phyloP scores from a whole-genome alignment of 2,888 invertebrate genomes.

The Chouioia cunea region DNA sequence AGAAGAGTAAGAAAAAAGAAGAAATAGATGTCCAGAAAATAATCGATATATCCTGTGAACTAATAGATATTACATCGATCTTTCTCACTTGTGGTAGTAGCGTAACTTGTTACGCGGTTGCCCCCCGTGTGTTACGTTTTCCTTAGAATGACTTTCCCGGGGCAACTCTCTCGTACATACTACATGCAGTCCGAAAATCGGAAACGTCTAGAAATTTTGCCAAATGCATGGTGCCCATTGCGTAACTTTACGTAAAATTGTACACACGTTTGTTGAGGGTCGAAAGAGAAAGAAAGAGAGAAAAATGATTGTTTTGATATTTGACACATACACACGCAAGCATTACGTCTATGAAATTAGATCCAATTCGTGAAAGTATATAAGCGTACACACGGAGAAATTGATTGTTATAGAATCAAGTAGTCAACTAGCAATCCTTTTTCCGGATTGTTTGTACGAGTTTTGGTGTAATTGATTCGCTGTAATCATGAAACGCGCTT shows the following conservation, averaged over 20 bases:
- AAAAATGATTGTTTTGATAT: constrained; percentile 1
- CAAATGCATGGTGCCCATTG: constrained; percentile 11
- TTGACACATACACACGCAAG: too few species aligned
- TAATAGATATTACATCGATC: constrained; percentile 18
- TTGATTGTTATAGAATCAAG: not conserved
- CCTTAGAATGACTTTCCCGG: constrained; percentile 34
- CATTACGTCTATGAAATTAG: not conserved
- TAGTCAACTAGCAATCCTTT: not conserved
- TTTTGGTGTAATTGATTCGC: too few species aligned
- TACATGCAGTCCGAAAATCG: not conserved
- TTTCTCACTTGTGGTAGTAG: not conserved
- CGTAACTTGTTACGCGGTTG: constrained; percentile 33
- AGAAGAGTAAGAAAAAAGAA: too few species aligned
- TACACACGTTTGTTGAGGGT: not conserved
- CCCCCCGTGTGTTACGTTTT: constrained; percentile 31
- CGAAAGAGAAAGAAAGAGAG: too few species aligned
- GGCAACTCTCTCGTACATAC: not conserved
- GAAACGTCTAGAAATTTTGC: constrained; percentile 16
- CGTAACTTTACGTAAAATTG: constrained; percentile 36
- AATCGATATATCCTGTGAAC: too few species aligned
- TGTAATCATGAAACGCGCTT: too few species aligned
- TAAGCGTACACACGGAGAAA: not conserved
- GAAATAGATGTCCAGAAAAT: too few species aligned
- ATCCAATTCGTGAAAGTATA: not conserved
- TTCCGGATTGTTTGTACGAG: too few species aligned